A percentile compares a stretch with the other conserved stretches of the same genome.
These are phyloP conservation scores for Epizoanthus illoricatus DNA, from an alignment of 92 coral and sea anemone species.

Conservation along the genomic window DNA sequence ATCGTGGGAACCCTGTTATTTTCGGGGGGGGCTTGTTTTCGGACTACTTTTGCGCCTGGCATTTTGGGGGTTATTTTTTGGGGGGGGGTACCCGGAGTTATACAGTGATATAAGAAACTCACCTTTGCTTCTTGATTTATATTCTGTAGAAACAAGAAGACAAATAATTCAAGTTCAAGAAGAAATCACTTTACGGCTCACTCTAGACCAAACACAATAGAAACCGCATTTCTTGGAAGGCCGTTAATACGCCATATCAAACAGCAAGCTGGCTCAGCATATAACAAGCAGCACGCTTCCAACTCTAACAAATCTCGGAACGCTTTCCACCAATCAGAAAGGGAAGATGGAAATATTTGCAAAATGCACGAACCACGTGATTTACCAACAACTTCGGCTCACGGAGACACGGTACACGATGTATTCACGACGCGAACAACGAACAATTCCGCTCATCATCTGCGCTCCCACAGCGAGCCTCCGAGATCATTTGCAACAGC, in stretches of 20 bases:
- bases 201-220: conserved; percentile 58
- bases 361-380: not conserved
- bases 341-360: not conserved
- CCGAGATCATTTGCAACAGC: conserved; percentile 7
- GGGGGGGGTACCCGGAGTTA: too few species aligned
- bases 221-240: conserved; percentile 39
- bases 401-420: not conserved
- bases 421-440: not conserved
- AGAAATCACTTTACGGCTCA: conserved; percentile 2
- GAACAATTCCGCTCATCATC: not conserved
- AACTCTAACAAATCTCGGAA: not conserved
- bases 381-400: not conserved
- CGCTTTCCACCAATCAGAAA: not conserved
- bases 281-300: not conserved
- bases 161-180: not conserved
- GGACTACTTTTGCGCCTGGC: too few species aligned
- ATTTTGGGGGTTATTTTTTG: too few species aligned
- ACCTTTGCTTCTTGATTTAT: too few species aligned
- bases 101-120: too few species aligned
- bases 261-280: not conserved
- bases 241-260: not conserved
- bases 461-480: conserved; percentile 14
- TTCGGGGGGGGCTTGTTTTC: too few species aligned
- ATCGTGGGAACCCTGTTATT: too few species aligned
- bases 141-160: conserved; percentile 5